A percentile compares a stretch with the other conserved stretches of the same genome.
Evolutionary conservation across 2,888 invertebrate genomes (phyloP).

Genomic region (Cheilosia vulpina): DNA sequence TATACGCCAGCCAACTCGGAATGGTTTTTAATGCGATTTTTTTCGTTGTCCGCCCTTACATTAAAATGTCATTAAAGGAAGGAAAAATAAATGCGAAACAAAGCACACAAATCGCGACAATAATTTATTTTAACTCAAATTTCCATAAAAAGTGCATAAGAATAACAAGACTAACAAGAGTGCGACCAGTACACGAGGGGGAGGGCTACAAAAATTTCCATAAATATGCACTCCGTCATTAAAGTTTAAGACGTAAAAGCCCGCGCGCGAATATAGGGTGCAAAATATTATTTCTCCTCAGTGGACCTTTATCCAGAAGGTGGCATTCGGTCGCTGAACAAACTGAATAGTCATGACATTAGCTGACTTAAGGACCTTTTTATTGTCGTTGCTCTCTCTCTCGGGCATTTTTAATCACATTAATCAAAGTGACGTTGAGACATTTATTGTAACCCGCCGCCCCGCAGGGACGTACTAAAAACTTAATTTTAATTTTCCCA

Average conservation of each 20-base stretch:
- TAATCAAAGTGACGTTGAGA: slow-evolving; percentile 66
- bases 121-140: slow-evolving; percentile 41
- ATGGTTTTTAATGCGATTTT: slow-evolving; percentile 41
- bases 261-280: slow-evolving; percentile 28
- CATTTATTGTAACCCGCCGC: slow-evolving; percentile 47
- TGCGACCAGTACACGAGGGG: background rate
- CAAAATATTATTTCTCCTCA: slow-evolving; percentile 22
- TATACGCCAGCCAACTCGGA: background rate
- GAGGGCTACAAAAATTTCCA: slow-evolving; percentile 29
- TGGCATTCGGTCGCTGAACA: slow-evolving; percentile 12
- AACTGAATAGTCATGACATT: slow-evolving; percentile 47
- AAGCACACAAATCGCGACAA: slow-evolving; percentile 46
- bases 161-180: slow-evolving; percentile 12
- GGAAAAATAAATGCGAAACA: slow-evolving; percentile 7
- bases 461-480: slow-evolving; percentile 1
- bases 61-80: slow-evolving; percentile 53
- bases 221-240: slow-evolving; percentile 62
- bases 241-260: slow-evolving; percentile 20
- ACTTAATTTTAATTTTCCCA: background rate
- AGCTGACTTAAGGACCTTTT: slow-evolving; percentile 32
- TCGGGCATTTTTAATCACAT: slow-evolving; percentile 60
- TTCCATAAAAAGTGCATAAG: slow-evolving; percentile 43
- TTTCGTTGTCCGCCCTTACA: slow-evolving; percentile 8
- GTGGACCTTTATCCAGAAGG: slow-evolving; percentile 28
- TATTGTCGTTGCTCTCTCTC: background rate